phyloP scores from a whole-genome alignment of 2,797 vertebrate genomes.

The Lithobates pipiens region DNA sequence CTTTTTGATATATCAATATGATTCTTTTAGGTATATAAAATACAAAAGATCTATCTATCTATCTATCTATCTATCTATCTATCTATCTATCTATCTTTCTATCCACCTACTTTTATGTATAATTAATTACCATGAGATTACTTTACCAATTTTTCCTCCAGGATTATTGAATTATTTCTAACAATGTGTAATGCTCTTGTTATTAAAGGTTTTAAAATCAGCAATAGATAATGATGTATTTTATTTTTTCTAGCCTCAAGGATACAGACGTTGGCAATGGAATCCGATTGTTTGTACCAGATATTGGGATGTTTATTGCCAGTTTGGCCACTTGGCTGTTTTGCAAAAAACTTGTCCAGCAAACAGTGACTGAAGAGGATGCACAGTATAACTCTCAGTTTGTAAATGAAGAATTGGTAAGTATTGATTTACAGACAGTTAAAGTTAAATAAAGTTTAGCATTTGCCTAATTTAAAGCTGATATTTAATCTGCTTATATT shows the following conservation, averaged over 20 bases:
- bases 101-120: no score
- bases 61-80: no score
- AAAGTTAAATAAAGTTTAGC: neutral
- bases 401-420: conserved; percentile 90
- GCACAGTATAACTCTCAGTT: conserved; percentile 90
- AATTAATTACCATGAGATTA: no score
- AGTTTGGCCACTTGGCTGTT: conserved; percentile 91
- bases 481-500: no score
- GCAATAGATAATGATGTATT: neutral
- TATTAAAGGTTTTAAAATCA: no score
- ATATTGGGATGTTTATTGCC: conserved; percentile 93
- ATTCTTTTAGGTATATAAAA: no score
- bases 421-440: neutral
- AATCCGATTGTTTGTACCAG: conserved; percentile 93
- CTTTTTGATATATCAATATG: no score
- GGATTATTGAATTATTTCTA: no score
- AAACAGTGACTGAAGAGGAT: conserved; percentile 85
- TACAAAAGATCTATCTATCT: no score
- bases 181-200: no score
- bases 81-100: no score
- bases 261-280: conserved; percentile 94
- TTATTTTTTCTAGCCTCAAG: conserved; percentile 80
- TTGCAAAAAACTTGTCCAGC: conserved; percentile 91
- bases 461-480: neutral
- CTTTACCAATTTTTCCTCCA: no score